Evolutionary conservation across 2,888 invertebrate genomes (phyloP).

Genomic region (Parnassius mnemosyne): DNA sequence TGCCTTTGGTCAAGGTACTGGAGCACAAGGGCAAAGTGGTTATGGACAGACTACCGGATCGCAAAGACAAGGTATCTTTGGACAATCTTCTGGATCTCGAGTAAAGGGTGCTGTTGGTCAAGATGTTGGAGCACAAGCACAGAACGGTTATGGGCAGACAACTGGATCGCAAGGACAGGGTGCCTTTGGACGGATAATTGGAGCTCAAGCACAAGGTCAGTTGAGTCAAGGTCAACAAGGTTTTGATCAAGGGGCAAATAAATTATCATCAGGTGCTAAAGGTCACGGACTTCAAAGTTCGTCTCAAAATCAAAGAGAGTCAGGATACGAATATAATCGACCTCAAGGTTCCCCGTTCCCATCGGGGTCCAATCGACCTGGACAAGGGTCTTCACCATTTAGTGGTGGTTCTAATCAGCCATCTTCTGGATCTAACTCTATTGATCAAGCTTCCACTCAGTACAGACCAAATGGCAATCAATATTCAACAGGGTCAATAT

Average conservation of each 20-base stretch:
- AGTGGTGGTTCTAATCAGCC: conserved; percentile 18
- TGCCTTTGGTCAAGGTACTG: background rate
- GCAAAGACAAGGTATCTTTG: conserved; percentile 11
- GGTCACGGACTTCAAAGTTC: background rate
- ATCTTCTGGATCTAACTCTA: conserved; percentile 13
- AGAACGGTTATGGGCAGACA: background rate
- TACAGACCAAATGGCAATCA: conserved; percentile 20
- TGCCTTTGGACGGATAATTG: too few species aligned
- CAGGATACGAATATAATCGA: conserved; percentile 37
- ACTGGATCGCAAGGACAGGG: conserved; percentile 5
- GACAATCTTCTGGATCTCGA: conserved; percentile 6
- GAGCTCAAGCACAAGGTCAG: background rate
- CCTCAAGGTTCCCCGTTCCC: conserved; percentile 29
- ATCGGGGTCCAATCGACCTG: conserved; percentile 11
- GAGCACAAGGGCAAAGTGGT: conserved; percentile 1
- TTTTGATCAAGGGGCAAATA: conserved; percentile 18
- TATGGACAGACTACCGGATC: conserved; percentile 6
- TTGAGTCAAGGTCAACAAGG: conserved; percentile 16
- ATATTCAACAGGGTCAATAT: conserved; percentile 8
- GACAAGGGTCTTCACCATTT: conserved; percentile 24
- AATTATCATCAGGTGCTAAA: background rate
- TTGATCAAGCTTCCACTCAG: conserved; percentile 25
- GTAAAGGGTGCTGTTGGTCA: conserved; percentile 4
- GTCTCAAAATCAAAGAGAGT: conserved; percentile 20
- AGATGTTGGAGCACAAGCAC: conserved; percentile 2